These are phyloP conservation scores for Bellardia pandia DNA, from an alignment of 2,888 invertebrate genomes.

Conservation along the genomic window DNA sequence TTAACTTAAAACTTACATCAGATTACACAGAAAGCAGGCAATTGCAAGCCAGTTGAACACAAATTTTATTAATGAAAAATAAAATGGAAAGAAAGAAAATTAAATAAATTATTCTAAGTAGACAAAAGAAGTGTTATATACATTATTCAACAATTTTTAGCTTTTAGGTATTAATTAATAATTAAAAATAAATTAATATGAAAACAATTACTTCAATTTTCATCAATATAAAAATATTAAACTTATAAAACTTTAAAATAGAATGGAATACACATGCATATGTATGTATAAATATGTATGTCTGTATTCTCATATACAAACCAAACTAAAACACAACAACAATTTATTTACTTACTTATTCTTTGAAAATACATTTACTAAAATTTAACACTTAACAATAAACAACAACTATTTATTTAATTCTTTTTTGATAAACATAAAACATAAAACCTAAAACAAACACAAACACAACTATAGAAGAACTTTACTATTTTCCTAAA, in stretches of 20 bases:
- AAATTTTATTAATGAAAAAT: slow-evolving; percentile 2
- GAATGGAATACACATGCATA: not conserved
- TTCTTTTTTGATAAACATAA: slow-evolving; percentile 7
- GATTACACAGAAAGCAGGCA: not conserved
- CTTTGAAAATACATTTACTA: slow-evolving; percentile 70
- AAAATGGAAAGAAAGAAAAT: not conserved
- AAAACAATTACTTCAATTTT: slow-evolving; percentile 44
- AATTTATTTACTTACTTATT: slow-evolving; percentile 74
- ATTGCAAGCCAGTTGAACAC: not conserved
- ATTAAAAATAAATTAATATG: slow-evolving; percentile 57
- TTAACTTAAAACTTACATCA: not conserved
- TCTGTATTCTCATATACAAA: slow-evolving; percentile 1
- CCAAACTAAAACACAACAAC: slow-evolving; percentile 16
- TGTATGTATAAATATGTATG: not conserved
- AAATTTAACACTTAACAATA: slow-evolving; percentile 22
- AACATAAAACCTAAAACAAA: not conserved
- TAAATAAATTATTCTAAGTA: slow-evolving; percentile 20
- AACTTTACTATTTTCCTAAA: slow-evolving; percentile 56
- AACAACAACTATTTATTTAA: slow-evolving; percentile 37
- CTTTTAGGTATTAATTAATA: slow-evolving; percentile 57
- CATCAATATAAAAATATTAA: slow-evolving; percentile 27
- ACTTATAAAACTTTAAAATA: slow-evolving; percentile 50
- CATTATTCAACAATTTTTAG: slow-evolving; percentile 66
- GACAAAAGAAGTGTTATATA: slow-evolving; percentile 43
- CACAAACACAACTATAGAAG: slow-evolving; percentile 21